phyloP scores from a whole-genome alignment of 1,140 invertebrate genomes.

The Zaprionus capensis region DNA sequence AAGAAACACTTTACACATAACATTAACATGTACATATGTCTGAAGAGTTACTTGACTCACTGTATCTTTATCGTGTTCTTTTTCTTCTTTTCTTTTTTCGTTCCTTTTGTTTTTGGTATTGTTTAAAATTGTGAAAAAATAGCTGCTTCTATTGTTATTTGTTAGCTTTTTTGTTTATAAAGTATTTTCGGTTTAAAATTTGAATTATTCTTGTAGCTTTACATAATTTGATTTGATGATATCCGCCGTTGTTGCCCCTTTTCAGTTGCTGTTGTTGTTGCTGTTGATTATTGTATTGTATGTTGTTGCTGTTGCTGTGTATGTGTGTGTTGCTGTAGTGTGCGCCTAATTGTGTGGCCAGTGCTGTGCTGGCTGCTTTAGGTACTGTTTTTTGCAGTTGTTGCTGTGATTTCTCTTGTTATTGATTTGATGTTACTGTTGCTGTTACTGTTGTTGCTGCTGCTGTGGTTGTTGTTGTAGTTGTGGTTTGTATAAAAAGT shows the following conservation, averaged over 20 bases:
- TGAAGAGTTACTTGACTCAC: too few species aligned
- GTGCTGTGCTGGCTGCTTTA: slow-evolving; percentile 35
- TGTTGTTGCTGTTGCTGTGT: not conserved
- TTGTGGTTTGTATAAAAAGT: slow-evolving; percentile 80
- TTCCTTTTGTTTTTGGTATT: slow-evolving; percentile 43
- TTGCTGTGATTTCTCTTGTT: slow-evolving; percentile 26
- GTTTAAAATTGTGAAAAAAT: slow-evolving; percentile 83
- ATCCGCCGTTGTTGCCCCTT: slow-evolving; percentile 19
- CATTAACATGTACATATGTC: too few species aligned
- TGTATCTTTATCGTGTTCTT: not conserved
- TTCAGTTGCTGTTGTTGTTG: slow-evolving; percentile 23
- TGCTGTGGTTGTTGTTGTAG: slow-evolving; percentile 32
- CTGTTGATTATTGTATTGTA: slow-evolving; percentile 33
- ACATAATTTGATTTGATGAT: slow-evolving; percentile 78
- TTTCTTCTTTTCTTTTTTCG: slow-evolving; percentile 16
- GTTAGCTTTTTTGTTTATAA: slow-evolving; percentile 45
- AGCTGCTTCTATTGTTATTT: slow-evolving; percentile 79
- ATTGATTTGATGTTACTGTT: slow-evolving; percentile 40
- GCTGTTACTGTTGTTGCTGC: slow-evolving; percentile 17
- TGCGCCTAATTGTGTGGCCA: slow-evolving; percentile 52
- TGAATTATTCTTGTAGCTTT: slow-evolving; percentile 61
- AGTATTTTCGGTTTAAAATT: slow-evolving; percentile 70
- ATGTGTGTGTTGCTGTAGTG: slow-evolving; percentile 35
- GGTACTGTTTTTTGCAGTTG: slow-evolving; percentile 36
- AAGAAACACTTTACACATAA: too few species aligned